These are phyloP conservation scores for Anthonomus grandis DNA, from an alignment of 1,140 invertebrate species.

Conservation along the genomic window DNA sequence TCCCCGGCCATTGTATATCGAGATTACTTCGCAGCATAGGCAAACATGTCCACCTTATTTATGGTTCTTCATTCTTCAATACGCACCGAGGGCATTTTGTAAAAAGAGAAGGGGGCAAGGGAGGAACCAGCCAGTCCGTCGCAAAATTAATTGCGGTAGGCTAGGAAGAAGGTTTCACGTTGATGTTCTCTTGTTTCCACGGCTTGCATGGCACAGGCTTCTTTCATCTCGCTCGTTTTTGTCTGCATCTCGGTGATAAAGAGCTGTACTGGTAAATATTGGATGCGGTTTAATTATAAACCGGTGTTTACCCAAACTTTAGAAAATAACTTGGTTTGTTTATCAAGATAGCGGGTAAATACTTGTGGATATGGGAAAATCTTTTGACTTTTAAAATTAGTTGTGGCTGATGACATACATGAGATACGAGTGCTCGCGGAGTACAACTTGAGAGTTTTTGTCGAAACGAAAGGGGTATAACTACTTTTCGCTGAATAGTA, in stretches of 20 bases:
- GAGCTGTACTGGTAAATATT: conserved; percentile 15
- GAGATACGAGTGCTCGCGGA: too few species aligned
- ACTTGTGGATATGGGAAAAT: conserved; percentile 8
- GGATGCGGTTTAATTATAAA: conserved; percentile 20
- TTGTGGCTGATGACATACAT: too few species aligned
- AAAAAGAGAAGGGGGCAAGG: conserved; percentile 2
- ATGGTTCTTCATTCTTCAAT: conserved; percentile 21
- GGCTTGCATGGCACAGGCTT: neutral
- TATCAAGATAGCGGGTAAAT: conserved; percentile 20
- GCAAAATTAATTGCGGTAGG: conserved; percentile 26
- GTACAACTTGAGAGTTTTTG: too few species aligned
- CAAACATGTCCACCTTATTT: conserved; percentile 25
- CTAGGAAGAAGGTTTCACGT: conserved; percentile 17
- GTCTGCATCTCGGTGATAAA: conserved; percentile 15
- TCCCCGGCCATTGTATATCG: conserved; percentile 18
- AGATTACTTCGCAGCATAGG: conserved; percentile 10
- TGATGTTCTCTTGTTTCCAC: conserved; percentile 21
- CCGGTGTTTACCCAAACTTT: conserved; percentile 17
- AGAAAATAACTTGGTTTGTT: conserved; percentile 30
- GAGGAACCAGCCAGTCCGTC: neutral
- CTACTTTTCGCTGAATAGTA: too few species aligned
- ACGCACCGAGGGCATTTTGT: neutral
- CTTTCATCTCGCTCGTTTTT: conserved; percentile 21
- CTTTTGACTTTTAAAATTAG: conserved; percentile 7
- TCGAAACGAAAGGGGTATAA: too few species aligned